Conservation (phyloP, 2,113 vertebrate genomes). For the Hoplias malabaricus region DNA sequence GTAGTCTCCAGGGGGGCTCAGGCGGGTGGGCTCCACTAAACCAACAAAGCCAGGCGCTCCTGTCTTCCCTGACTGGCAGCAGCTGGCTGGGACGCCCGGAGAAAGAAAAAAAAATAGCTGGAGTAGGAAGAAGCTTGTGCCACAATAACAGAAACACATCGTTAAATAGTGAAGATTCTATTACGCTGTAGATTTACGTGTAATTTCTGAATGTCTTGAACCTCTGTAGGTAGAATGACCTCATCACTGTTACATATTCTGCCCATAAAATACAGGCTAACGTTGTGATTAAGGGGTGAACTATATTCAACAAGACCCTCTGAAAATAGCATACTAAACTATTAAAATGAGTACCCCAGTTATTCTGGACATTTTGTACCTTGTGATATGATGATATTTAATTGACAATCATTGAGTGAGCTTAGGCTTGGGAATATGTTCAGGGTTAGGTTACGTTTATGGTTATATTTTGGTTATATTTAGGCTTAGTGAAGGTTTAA, state of each 20-base stretch:
- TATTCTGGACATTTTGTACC: too few species aligned
- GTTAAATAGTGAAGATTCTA: conserved; percentile 15
- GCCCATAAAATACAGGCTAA: not conserved
- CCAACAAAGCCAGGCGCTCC: conserved; percentile 77
- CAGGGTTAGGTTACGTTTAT: too few species aligned
- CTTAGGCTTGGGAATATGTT: too few species aligned
- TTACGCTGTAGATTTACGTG: conserved; percentile 4
- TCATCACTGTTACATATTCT: not conserved
- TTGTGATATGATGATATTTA: too few species aligned
- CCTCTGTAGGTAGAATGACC: not conserved
- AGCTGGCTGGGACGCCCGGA: conserved; percentile 65
- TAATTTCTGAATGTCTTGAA: conserved; percentile 2
- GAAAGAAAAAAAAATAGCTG: conserved; percentile 11
- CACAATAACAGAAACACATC: not conserved
- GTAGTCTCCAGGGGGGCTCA: conserved; percentile 76
- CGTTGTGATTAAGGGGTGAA: not conserved
- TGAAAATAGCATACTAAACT: too few species aligned
- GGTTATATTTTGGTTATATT: too few species aligned
- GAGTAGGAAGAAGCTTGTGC: conserved; percentile 2
- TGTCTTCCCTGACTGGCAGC: conserved; percentile 77
- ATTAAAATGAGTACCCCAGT: too few species aligned
- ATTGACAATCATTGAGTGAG: too few species aligned
- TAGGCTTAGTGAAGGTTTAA: too few species aligned
- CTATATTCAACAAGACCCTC: too few species aligned
- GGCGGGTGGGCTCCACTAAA: conserved; percentile 80